phyloP scores from a whole-genome alignment of 2,888 invertebrate species.

The Eupithecia exiguata region DNA sequence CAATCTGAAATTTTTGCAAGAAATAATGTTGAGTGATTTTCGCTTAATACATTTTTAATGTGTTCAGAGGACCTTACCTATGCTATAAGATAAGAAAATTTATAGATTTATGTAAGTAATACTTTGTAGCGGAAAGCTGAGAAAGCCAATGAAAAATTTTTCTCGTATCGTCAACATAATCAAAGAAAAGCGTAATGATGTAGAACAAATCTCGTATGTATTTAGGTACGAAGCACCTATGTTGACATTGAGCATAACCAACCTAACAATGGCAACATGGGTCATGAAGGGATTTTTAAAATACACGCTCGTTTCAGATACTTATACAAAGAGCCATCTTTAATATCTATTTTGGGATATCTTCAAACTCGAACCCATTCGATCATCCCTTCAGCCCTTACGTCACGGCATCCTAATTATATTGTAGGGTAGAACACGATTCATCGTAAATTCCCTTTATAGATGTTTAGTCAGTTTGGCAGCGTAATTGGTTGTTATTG shows the following conservation, averaged over 20 bases:
- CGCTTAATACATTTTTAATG: neutral
- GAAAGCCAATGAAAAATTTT: too few relatives aligned
- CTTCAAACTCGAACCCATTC: neutral
- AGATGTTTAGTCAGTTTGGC: conserved; percentile 17
- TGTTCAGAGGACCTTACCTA: neutral
- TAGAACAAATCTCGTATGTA: too few relatives aligned
- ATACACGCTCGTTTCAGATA: neutral
- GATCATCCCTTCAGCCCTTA: conserved; percentile 7
- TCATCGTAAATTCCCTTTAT: conserved; percentile 38
- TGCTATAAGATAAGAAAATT: too few relatives aligned
- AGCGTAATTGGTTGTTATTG: conserved; percentile 12
- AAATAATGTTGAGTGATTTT: neutral
- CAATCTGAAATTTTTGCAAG: neutral
- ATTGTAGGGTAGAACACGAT: conserved; percentile 34
- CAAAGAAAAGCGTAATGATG: too few relatives aligned
- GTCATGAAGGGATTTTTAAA: neutral
- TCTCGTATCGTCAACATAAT: too few relatives aligned
- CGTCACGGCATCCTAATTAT: conserved; percentile 34
- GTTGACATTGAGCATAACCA: too few relatives aligned
- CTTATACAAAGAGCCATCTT: neutral
- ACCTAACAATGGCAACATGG: too few relatives aligned
- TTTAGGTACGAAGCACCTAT: too few relatives aligned
- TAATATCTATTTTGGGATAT: neutral
- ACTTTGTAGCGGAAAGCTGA: too few relatives aligned
- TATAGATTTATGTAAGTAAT: too few relatives aligned